Evolutionary conservation across 35 echinoderm and acorn worm species (phyloP).

Genomic region (Patiria miniata): DNA sequence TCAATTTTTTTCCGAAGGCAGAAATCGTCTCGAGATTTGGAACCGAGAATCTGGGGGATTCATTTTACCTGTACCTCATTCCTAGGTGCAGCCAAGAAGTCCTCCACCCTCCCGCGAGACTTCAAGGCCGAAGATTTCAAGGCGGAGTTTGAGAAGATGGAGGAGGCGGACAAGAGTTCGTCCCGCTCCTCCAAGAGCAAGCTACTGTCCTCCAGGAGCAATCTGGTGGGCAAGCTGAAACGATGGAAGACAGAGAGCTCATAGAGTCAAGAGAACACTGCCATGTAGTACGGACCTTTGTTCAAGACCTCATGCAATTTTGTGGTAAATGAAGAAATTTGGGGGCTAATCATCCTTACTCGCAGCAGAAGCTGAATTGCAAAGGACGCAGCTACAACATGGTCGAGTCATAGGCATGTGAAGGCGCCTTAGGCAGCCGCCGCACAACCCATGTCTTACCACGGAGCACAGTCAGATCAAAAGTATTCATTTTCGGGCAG

Average conservation of each 20-base stretch:
- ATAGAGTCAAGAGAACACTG: not conserved
- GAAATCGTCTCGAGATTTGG: too few relatives aligned
- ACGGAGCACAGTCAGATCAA: too few relatives aligned
- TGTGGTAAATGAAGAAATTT: not conserved
- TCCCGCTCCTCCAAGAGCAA: slow-evolving; percentile 17
- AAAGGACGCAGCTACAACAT: too few relatives aligned
- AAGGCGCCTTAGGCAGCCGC: too few relatives aligned
- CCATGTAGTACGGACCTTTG: not conserved
- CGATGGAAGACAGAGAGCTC: slow-evolving; percentile 21
- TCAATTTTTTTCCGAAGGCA: too few relatives aligned
- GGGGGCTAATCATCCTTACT: too few relatives aligned
- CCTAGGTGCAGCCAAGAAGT: slow-evolving; percentile 47
- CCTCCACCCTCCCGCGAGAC: slow-evolving; percentile 47
- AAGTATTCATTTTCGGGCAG: too few relatives aligned
- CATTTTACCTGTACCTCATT: not conserved
- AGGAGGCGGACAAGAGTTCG: slow-evolving; percentile 1
- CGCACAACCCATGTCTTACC: too few relatives aligned
- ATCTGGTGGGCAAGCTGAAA: slow-evolving; percentile 7
- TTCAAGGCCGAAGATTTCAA: slow-evolving; percentile 62
- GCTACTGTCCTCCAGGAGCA: not conserved
- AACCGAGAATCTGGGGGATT: not conserved
- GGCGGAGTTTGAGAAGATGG: slow-evolving; percentile 33
- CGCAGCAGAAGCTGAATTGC: too few relatives aligned
- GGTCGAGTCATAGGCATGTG: too few relatives aligned
- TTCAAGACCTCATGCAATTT: not conserved